Evolutionary conservation across 2,888 invertebrate species (phyloP).

Genomic region (Herminia tarsipennalis): DNA sequence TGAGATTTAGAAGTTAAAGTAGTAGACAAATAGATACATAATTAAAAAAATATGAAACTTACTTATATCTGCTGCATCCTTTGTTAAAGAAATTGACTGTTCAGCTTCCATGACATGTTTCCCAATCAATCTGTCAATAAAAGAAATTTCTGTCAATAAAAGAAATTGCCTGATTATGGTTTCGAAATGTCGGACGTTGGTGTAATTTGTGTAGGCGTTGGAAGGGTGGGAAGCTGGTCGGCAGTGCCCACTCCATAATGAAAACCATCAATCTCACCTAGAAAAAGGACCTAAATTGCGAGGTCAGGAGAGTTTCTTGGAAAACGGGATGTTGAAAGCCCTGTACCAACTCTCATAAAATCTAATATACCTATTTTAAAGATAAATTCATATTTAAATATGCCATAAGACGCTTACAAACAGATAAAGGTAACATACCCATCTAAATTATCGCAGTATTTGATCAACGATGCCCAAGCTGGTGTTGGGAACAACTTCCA

Average conservation of each 20-base stretch:
- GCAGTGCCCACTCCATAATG: too few species aligned
- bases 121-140: slow-evolving; percentile 81
- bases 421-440: too few species aligned
- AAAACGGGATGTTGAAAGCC: too few species aligned
- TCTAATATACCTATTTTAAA: too few species aligned
- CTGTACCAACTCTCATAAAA: too few species aligned
- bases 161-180: too few species aligned
- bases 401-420: neutral
- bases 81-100: slow-evolving; percentile 58
- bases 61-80: slow-evolving; percentile 46
- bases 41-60: slow-evolving; percentile 23
- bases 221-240: too few species aligned
- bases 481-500: slow-evolving; percentile 88
- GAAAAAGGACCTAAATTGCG: too few species aligned
- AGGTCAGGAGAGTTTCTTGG: too few species aligned
- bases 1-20: neutral
- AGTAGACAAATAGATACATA: neutral
- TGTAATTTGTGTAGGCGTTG: too few species aligned
- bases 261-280: too few species aligned
- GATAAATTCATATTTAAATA: neutral
- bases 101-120: slow-evolving; percentile 85
- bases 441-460: slow-evolving; percentile 87
- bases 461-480: slow-evolving; percentile 84
- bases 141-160: slow-evolving; percentile 1
- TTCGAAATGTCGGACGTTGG: too few species aligned